Evolutionary conservation across 2,113 vertebrate species (phyloP).

Genomic region (Perca schrenkii): DNA sequence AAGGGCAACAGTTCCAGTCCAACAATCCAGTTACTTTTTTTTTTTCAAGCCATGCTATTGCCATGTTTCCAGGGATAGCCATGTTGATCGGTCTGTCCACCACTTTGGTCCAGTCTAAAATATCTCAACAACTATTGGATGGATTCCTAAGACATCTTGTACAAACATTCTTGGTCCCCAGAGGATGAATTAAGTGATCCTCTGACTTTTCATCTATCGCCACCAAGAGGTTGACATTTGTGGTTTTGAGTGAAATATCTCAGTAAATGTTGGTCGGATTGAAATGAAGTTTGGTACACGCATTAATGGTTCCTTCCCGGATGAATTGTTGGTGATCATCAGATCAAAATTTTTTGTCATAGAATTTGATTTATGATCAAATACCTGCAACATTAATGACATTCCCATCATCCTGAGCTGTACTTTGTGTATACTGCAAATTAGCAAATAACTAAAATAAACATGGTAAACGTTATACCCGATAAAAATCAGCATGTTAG

Average conservation of each 20-base stretch:
- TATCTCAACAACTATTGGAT: not conserved
- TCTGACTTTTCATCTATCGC: not conserved
- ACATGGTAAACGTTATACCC: slow-evolving; percentile 7
- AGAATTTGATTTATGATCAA: not conserved
- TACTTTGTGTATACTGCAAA: not conserved
- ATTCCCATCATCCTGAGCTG: not conserved
- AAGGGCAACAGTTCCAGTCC: slow-evolving; percentile 27
- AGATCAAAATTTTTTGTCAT: too few relatives aligned
- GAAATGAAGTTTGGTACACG: too few relatives aligned
- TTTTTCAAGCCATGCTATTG: not conserved
- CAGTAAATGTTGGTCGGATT: not conserved
- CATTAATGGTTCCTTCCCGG: not conserved
- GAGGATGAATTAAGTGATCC: not conserved
- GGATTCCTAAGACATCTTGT: not conserved
- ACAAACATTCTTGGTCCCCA: not conserved
- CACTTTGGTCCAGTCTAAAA: not conserved
- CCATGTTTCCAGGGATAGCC: not conserved
- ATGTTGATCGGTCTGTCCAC: not conserved
- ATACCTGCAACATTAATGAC: not conserved
- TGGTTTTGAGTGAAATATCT: not conserved
- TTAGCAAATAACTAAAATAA: not conserved
- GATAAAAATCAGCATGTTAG: not conserved
- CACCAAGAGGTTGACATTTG: not conserved
- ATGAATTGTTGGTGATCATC: not conserved
- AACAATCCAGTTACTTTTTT: not conserved